Conservation (phyloP, 2,113 vertebrate genomes). For the Atherinomorus stipes region DNA sequence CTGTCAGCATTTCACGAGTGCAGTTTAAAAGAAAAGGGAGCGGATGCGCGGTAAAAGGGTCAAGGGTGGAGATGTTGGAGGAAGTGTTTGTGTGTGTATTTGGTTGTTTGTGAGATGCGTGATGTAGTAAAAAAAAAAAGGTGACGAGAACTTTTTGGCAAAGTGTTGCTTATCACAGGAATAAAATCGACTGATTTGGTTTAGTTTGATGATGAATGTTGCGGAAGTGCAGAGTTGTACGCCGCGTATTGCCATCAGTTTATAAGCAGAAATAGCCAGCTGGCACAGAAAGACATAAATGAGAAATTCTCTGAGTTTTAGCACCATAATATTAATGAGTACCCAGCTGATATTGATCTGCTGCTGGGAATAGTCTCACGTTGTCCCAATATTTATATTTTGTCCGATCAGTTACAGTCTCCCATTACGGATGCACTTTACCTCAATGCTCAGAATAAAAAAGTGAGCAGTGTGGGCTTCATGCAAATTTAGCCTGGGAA, state of each 20-base stretch:
- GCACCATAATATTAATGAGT: constrained; percentile 17
- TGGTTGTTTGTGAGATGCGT: neutral
- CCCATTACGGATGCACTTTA: constrained; percentile 4
- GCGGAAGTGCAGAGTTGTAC: too few species aligned
- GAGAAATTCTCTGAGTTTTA: neutral
- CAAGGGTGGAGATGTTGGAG: constrained; percentile 5
- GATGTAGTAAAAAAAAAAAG: neutral
- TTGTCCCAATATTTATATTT: constrained; percentile 16
- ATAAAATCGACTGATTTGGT: neutral
- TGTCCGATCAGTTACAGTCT: neutral
- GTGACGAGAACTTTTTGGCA: neutral
- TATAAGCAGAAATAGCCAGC: constrained; percentile 7
- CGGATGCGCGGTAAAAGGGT: constrained; percentile 29
- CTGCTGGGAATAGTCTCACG: constrained; percentile 23
- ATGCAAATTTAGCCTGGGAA: too few species aligned
- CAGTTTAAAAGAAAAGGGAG: constrained; percentile 55
- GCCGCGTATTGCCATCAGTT: neutral
- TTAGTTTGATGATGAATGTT: constrained; percentile 1
- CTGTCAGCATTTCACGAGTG: constrained; percentile 65
- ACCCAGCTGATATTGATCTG: constrained; percentile 36
- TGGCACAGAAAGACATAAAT: neutral
- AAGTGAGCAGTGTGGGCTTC: too few species aligned
- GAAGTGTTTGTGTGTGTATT: neutral
- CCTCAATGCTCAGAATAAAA: neutral
- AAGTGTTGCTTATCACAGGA: neutral